Conservation (phyloP, 37 sponge, comb jelly and placozoan genomes). For the Oscarella lobularis region DNA sequence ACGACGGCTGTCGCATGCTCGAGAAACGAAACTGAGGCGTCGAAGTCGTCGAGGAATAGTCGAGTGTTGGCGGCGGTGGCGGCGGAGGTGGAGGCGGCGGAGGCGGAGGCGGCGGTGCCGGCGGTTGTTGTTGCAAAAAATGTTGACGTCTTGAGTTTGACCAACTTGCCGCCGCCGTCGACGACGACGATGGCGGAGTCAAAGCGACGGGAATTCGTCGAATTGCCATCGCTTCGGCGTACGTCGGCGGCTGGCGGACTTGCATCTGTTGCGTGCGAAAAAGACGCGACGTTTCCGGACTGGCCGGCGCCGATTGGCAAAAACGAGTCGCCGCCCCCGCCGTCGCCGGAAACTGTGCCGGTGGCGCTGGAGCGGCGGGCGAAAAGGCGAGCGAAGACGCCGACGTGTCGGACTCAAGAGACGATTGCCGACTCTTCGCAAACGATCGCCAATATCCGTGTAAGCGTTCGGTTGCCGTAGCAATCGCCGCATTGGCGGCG, state of each 20-base stretch:
- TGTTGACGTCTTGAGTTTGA: no score
- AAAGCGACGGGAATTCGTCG: not conserved
- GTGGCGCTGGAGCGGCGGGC: no score
- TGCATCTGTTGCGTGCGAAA: not conserved
- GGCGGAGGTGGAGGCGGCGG: not conserved
- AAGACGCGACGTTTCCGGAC: not conserved
- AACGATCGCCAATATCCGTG: not conserved
- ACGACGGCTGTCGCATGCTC: not conserved
- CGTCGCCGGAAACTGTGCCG: no score
- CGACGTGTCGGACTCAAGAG: no score
- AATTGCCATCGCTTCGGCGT: not conserved
- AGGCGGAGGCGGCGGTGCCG: not conserved
- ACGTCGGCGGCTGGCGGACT: not conserved
- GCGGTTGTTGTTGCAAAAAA: not conserved
- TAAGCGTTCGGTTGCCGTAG: no score
- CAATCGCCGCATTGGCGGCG: no score
- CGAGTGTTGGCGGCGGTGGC: not conserved
- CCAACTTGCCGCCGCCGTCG: not conserved
- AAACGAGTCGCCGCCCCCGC: no score
- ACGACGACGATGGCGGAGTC: not conserved
- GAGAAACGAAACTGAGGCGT: not conserved
- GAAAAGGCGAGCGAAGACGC: no score
- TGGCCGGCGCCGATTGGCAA: not conserved
- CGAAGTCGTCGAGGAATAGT: not conserved
- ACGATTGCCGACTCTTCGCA: not conserved